Evolutionary conservation across 2,113 vertebrate genomes (phyloP).

Genomic region (Aspidoscelis tigris): DNA sequence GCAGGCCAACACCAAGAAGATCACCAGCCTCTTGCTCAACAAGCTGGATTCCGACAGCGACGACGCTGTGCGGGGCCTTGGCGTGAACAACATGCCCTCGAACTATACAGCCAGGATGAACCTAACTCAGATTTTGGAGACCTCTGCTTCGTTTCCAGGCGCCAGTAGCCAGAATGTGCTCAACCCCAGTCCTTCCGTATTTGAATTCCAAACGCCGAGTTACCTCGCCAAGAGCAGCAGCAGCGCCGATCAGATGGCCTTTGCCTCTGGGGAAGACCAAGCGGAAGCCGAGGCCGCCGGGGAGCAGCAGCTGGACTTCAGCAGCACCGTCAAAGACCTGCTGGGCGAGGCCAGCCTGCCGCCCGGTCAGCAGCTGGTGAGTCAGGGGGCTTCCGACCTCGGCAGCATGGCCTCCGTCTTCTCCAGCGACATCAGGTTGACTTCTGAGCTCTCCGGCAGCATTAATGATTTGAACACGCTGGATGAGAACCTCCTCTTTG

Average conservation of each 20-base stretch:
- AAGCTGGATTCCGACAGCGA: constrained; percentile 92
- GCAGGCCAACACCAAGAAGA: constrained; percentile 86
- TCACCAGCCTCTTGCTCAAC: constrained; percentile 89
- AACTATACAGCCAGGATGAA: constrained; percentile 98
- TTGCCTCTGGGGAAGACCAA: constrained; percentile 84
- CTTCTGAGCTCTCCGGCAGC: constrained; percentile 93
- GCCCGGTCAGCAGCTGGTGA: constrained; percentile 83
- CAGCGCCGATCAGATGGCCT: constrained; percentile 83
- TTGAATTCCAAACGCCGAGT: constrained; percentile 89
- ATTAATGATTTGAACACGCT: constrained; percentile 95
- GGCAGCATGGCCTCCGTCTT: constrained; percentile 82
- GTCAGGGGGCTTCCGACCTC: constrained; percentile 87
- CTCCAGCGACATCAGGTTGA: constrained; percentile 90
- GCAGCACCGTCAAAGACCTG: constrained; percentile 89
- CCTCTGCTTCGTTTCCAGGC: constrained; percentile 81
- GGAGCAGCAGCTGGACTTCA: constrained; percentile 88
- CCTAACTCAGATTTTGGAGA: constrained; percentile 97
- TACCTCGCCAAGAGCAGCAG: constrained; percentile 86
- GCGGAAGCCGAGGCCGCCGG: constrained; percentile 85
- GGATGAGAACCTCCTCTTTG: constrained; percentile 96
- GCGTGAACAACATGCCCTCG: constrained; percentile 90
- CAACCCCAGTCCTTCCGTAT: constrained; percentile 84
- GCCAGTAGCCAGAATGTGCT: constrained; percentile 86
- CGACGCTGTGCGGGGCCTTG: constrained; percentile 87
- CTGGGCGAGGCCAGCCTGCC: constrained; percentile 84